Evolutionary conservation across 1,140 invertebrate genomes (phyloP).

Genomic region (Lepidostoma basale): DNA sequence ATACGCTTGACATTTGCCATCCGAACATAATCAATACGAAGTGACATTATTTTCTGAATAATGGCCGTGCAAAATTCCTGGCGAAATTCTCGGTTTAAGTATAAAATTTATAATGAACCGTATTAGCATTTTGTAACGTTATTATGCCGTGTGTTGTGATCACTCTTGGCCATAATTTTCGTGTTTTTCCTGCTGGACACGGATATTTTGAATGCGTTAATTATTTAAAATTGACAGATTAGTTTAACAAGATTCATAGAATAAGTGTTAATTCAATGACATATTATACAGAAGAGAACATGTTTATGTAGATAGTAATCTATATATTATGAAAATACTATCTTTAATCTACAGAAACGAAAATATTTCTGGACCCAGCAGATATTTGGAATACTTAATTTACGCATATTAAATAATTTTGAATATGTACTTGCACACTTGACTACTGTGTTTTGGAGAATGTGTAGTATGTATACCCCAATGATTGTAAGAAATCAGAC

Average conservation of each 20-base stretch:
- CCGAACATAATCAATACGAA: background rate
- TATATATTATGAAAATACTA: too few species aligned
- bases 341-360: too few species aligned
- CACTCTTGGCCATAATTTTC: constrained; percentile 5
- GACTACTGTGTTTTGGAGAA: too few species aligned
- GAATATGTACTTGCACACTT: too few species aligned
- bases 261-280: constrained; percentile 1
- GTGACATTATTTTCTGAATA: background rate
- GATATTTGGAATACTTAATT: too few species aligned
- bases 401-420: too few species aligned
- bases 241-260: constrained; percentile 8
- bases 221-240: constrained; percentile 17
- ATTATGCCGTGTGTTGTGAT: constrained; percentile 23
- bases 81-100: constrained; percentile 6
- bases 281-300: background rate
- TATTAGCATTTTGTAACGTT: constrained; percentile 16
- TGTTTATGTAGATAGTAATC: too few species aligned
- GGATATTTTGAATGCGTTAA: constrained; percentile 19
- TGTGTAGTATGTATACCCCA: too few species aligned
- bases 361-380: too few species aligned
- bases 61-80: background rate
- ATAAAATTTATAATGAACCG: constrained; percentile 22
- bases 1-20: constrained; percentile 11
- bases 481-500: too few species aligned
- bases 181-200: constrained; percentile 5